Conservation (phyloP, 2,888 invertebrate genomes). For the Hydriomena furcata region DNA sequence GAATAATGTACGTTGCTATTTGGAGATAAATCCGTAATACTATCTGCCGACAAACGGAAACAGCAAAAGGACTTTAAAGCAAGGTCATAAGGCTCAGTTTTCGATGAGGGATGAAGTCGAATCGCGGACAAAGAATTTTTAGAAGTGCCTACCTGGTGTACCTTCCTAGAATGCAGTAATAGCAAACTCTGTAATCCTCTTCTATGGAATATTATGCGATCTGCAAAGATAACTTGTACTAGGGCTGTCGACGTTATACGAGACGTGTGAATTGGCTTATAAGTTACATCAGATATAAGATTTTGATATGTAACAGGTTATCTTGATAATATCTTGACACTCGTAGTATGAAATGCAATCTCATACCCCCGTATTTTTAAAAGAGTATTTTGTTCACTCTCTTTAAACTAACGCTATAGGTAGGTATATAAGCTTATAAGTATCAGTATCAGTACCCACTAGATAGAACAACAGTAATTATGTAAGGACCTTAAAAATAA, state of each 20-base stretch:
- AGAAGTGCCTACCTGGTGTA: slow-evolving; percentile 68
- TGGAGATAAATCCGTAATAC: slow-evolving; percentile 1
- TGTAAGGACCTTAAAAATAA: no score
- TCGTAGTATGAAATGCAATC: no score
- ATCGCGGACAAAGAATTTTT: slow-evolving; percentile 61
- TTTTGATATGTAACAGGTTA: no score
- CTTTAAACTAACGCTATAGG: no score
- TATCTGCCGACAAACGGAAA: slow-evolving; percentile 9
- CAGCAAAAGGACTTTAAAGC: slow-evolving; percentile 24
- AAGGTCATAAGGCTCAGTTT: slow-evolving; percentile 27
- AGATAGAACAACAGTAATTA: no score
- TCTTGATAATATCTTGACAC: no score
- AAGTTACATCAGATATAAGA: no score
- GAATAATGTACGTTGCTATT: slow-evolving; percentile 7
- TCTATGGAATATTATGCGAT: slow-evolving; percentile 72
- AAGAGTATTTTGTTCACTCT: no score
- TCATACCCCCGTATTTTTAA: no score
- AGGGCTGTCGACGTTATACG: slow-evolving; percentile 56
- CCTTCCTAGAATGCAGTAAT: slow-evolving; percentile 79
- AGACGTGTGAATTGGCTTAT: neutral
- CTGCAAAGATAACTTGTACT: slow-evolving; percentile 63
- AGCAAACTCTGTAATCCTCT: slow-evolving; percentile 74
- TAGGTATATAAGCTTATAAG: no score
- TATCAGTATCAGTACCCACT: no score
- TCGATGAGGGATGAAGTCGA: neutral